Conservation (phyloP, 2,113 vertebrate genomes). For the Pogona vitticeps region DNA sequence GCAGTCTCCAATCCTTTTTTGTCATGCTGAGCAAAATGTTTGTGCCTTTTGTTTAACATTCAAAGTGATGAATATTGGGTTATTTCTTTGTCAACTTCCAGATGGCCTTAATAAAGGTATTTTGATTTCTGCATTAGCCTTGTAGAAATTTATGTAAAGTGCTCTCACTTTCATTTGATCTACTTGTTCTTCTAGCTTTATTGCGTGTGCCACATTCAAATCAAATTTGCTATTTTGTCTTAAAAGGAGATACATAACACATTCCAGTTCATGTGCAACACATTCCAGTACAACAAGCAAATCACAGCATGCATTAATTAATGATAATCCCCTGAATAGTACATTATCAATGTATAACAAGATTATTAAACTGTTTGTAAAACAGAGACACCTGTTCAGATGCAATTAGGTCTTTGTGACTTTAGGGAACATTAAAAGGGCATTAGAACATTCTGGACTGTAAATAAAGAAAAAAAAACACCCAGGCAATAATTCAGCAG, state of each 20-base stretch:
- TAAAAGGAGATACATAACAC: neutral
- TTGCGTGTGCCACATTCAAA: neutral
- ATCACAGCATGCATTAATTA: neutral
- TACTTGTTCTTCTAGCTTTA: neutral
- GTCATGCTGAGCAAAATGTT: neutral
- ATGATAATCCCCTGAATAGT: neutral
- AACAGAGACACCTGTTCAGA: neutral
- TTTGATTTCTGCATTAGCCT: neutral
- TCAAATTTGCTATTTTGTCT: neutral
- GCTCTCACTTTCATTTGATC: neutral
- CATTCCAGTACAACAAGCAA: constrained; percentile 3
- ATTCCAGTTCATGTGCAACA: neutral
- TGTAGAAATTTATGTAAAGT: neutral
- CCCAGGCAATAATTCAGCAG: neutral
- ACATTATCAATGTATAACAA: constrained; percentile 29
- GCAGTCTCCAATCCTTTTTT: neutral
- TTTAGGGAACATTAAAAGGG: neutral
- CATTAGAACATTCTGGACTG: neutral
- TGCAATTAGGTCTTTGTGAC: neutral
- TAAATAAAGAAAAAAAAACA: neutral
- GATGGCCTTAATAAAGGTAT: neutral
- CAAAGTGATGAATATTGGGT: neutral
- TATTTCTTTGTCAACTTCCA: neutral
- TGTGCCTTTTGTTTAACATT: neutral
- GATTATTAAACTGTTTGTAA: neutral